A percentile compares a stretch with the other conserved stretches of the same genome.
phyloP scores from a whole-genome alignment of 2,113 vertebrate species.

The Lichenostomus cassidix region DNA sequence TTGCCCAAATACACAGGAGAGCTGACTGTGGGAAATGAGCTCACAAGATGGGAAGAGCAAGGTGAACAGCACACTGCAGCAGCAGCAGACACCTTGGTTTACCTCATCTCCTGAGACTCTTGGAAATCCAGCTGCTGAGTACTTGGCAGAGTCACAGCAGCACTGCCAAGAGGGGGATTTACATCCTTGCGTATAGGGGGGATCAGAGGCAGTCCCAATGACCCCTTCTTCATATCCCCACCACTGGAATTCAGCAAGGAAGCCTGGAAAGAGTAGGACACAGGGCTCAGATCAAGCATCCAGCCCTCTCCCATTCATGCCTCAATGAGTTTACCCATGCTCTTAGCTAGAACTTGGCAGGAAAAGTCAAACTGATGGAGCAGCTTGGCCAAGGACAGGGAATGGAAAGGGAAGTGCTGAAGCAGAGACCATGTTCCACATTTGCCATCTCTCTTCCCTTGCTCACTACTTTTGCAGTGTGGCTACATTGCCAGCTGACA shows the following conservation, averaged over 20 bases:
- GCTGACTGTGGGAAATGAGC: too few relatives aligned
- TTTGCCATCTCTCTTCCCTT: background rate
- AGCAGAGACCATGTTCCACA: background rate
- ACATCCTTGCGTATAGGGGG: conserved; percentile 1
- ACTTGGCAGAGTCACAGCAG: background rate
- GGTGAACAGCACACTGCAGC: background rate
- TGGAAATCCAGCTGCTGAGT: background rate
- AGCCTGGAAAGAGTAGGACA: conserved; percentile 1
- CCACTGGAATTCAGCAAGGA: background rate
- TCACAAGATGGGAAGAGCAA: background rate
- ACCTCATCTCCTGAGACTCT: conserved; percentile 4
- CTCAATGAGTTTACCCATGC: background rate
- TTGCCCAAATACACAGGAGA: too few relatives aligned
- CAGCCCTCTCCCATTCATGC: background rate
- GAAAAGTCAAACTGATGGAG: background rate
- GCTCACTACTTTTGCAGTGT: background rate
- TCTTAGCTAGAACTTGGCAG: background rate
- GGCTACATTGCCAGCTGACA: background rate
- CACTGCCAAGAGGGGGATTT: background rate
- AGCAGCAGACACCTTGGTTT: background rate
- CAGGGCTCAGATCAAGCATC: background rate
- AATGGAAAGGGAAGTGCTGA: background rate
- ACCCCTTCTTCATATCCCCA: background rate
- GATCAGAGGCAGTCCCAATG: background rate
- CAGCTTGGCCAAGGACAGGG: background rate